Evolutionary conservation across 1,140 invertebrate species (phyloP).

Genomic region (Caenorhabditis inopinata): DNA sequence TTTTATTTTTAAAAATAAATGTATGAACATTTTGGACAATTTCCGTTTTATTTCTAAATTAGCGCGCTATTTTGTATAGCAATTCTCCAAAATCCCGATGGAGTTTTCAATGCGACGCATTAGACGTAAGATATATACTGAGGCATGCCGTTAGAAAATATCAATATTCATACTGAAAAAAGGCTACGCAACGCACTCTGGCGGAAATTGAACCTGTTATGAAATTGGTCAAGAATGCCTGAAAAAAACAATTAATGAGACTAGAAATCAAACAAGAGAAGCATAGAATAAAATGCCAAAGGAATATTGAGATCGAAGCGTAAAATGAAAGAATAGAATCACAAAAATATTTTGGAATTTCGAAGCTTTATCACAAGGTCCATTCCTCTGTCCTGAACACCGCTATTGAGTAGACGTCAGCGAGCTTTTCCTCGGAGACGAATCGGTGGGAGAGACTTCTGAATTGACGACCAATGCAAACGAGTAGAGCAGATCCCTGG

Average conservation of each 20-base stretch:
- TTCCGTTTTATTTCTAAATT: too few species aligned
- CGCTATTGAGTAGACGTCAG: constrained; percentile 11
- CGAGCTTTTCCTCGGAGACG: constrained; percentile 16
- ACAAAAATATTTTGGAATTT: neutral
- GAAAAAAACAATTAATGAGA: neutral
- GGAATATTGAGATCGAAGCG: neutral
- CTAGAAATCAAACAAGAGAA: too few species aligned
- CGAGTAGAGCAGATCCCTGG: neutral
- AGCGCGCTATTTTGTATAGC: too few species aligned
- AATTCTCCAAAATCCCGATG: too few species aligned
- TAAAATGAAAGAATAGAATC: neutral
- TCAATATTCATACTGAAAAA: neutral
- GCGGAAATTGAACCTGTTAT: neutral
- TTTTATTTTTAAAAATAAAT: too few species aligned
- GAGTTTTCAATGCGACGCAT: too few species aligned
- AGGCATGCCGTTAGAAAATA: too few species aligned
- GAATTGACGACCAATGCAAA: constrained; percentile 22
- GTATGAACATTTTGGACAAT: too few species aligned
- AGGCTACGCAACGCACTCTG: neutral
- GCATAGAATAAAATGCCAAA: neutral
- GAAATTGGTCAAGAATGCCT: neutral
- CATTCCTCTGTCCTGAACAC: constrained; percentile 39
- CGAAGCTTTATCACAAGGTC: neutral
- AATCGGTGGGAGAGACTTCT: constrained; percentile 42
- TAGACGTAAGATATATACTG: too few species aligned